Evolutionary conservation across 2,113 vertebrate genomes (phyloP).

Genomic region (Pardalotus punctatus): DNA sequence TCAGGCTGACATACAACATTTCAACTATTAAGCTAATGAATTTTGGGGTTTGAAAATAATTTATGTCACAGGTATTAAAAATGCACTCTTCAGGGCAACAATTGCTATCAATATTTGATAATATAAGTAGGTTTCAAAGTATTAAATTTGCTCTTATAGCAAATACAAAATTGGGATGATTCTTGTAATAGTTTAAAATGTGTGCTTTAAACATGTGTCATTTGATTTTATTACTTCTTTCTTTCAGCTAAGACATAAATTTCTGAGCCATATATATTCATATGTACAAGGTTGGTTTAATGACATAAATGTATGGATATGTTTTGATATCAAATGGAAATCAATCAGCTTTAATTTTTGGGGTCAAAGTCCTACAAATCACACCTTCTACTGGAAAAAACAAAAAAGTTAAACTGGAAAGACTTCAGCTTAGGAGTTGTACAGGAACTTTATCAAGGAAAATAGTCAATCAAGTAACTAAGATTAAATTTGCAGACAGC

Average conservation of each 20-base stretch:
- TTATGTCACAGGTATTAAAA: neutral
- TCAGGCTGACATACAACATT: neutral
- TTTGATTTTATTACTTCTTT: neutral
- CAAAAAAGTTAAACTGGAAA: neutral
- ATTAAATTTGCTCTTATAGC: neutral
- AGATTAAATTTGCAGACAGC: neutral
- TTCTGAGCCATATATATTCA: neutral
- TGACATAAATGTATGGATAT: neutral
- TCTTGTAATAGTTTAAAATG: neutral
- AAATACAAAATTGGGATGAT: neutral
- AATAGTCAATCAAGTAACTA: neutral
- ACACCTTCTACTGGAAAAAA: neutral
- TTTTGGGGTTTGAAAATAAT: neutral
- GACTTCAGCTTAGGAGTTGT: neutral
- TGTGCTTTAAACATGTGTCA: neutral
- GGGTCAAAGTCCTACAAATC: neutral
- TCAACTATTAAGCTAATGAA: neutral
- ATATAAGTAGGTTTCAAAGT: neutral
- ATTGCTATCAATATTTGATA: neutral
- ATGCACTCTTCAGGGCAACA: neutral
- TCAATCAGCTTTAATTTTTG: neutral
- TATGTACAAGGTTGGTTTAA: neutral
- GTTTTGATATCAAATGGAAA: neutral
- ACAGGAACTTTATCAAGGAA: neutral
- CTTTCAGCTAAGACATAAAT: neutral